Conservation (phyloP, 2,888 invertebrate species). For the Thereva unica region DNA sequence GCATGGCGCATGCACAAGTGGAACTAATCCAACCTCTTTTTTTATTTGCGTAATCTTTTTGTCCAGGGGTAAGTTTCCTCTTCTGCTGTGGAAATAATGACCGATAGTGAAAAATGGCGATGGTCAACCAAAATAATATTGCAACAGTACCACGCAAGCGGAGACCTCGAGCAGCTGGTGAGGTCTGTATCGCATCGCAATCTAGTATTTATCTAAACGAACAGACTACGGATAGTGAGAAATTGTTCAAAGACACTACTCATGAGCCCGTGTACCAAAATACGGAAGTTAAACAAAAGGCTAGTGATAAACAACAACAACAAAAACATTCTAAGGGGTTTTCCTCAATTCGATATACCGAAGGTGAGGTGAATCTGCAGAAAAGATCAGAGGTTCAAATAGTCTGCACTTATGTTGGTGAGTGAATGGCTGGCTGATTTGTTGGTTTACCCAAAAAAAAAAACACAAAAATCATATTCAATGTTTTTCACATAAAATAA, state of each 20-base stretch:
- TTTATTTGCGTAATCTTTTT: too few species aligned
- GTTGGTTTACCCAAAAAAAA: background rate
- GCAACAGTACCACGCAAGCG: slow-evolving; percentile 54
- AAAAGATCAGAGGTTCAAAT: slow-evolving; percentile 36
- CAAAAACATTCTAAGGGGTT: slow-evolving; percentile 5
- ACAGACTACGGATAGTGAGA: slow-evolving; percentile 36
- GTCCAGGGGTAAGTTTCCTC: background rate
- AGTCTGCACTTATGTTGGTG: slow-evolving; percentile 43
- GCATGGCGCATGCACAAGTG: too few species aligned
- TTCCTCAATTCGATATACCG: slow-evolving; percentile 19
- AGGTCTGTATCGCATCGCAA: slow-evolving; percentile 54
- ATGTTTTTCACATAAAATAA: slow-evolving; percentile 39
- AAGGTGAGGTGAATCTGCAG: background rate
- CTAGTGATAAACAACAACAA: slow-evolving; percentile 5
- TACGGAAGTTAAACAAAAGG: slow-evolving; percentile 36
- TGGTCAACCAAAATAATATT: slow-evolving; percentile 41
- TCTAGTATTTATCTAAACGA: slow-evolving; percentile 52
- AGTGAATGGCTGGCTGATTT: slow-evolving; percentile 27
- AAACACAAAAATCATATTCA: slow-evolving; percentile 46
- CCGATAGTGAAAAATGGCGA: background rate
- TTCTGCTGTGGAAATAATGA: slow-evolving; percentile 1
- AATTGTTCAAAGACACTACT: slow-evolving; percentile 40
- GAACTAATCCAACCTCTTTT: too few species aligned
- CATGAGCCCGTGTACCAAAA: slow-evolving; percentile 55
- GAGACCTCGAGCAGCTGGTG: slow-evolving; percentile 55